phyloP scores from a whole-genome alignment of 2,888 invertebrate genomes.

The Nomada fucata region DNA sequence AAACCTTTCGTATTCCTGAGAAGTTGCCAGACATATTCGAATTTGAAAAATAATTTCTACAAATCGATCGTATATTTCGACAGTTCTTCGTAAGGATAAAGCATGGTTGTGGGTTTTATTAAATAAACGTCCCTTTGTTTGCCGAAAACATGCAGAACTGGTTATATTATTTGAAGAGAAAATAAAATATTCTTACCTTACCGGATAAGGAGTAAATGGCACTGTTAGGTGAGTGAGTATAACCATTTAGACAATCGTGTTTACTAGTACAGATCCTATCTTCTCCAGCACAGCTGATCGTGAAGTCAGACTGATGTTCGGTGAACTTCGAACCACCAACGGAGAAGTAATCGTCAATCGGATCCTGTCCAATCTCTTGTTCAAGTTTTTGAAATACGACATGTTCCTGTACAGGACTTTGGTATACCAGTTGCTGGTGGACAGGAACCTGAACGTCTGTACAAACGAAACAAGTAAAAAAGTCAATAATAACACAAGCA shows the following conservation, averaged over 20 bases:
- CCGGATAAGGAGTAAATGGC: not conserved
- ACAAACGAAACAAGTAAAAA: not conserved
- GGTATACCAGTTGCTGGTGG: not conserved
- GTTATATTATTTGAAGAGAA: no score
- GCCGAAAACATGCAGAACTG: no score
- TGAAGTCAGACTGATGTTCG: constrained; percentile 14
- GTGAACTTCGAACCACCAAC: not conserved
- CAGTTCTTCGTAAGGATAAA: no score
- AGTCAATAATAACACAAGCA: not conserved
- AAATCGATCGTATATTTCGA: no score
- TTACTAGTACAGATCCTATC: constrained; percentile 27
- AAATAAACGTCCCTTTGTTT: no score
- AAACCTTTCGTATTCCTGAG: no score
- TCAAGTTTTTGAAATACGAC: not conserved
- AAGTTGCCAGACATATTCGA: no score
- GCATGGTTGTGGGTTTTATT: no score
- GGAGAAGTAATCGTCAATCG: not conserved
- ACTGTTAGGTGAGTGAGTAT: not conserved
- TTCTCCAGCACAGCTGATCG: constrained; percentile 30
- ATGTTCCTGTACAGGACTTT: not conserved
- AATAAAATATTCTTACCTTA: constrained; percentile 33
- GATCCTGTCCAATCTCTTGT: not conserved
- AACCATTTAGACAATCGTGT: constrained; percentile 33
- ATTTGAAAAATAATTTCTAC: not conserved
- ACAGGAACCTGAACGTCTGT: constrained; percentile 5